Conservation (phyloP, 1,140 invertebrate genomes). For the Stenopsyche tienmushanensis region DNA sequence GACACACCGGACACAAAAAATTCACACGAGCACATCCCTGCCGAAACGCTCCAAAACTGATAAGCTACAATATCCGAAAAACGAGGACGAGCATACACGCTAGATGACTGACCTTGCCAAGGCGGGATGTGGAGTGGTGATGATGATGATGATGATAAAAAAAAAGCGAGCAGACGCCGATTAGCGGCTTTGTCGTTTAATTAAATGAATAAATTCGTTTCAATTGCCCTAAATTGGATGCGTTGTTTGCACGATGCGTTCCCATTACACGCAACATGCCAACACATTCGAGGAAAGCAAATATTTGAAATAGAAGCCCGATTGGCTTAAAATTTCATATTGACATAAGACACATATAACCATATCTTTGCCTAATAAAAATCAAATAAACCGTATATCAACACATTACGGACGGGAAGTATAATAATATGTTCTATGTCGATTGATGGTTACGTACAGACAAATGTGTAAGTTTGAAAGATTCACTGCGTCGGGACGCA, state of each 20-base stretch:
- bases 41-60: neutral
- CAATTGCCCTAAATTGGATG: constrained; percentile 15
- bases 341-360: no score
- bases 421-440: no score
- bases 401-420: no score
- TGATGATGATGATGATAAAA: constrained; percentile 9
- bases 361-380: no score
- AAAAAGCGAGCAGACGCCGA: neutral
- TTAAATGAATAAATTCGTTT: constrained; percentile 4
- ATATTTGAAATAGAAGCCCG: no score
- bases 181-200: neutral
- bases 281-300: neutral
- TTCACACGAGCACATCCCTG: neutral
- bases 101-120: neutral
- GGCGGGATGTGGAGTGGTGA: neutral
- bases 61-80: neutral
- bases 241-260: neutral
- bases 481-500: no score
- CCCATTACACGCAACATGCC: neutral
- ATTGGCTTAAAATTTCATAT: no score
- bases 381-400: neutral
- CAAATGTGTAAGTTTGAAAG: no score
- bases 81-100: no score
- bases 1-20: neutral
- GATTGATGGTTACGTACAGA: no score